Evolutionary conservation across 2,797 vertebrate genomes (phyloP), one percentile per base, ranked within the genome.

Genomic region (Enteromius radiatus): DNA sequence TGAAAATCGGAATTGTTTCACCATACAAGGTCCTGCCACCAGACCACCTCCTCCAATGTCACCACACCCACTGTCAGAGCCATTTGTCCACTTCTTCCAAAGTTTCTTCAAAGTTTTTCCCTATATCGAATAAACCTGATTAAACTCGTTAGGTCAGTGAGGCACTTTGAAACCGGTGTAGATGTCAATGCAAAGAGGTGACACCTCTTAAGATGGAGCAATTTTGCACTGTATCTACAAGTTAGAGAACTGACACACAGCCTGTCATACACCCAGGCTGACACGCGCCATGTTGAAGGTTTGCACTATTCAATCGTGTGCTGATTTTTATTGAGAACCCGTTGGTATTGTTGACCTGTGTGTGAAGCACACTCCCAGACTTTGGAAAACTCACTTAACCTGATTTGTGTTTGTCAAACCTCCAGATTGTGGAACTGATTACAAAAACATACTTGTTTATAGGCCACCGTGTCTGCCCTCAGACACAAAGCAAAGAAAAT

Each of bases 21-120:
- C 94, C 95, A 94, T 95, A 95, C 89, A 95, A 91, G 95, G 94
- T 73, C 81, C 84, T 91, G 89, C 87, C 73, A 69, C 26, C 11
- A 26, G 47, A 68, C 67, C 75, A 52, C 47, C 43, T 80, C 21
- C 73, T 59, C 45, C 92, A 68, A 8, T 21, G 23, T 54, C 85
- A 84, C 76, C 76, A 65, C 84, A 84, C 76, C 86, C 89, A 81
- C 87, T 79, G 64, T 74, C 47, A 86, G 70, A 75, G 65, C 84
- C 89, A 84, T 78, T 74, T 38, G 56, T 88, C 52, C 67, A 19
- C 8, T 52, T 83, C 54, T n/a, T 61, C 23, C 26, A 81, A 59
- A n/a, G 80, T 61, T 86, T 79, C 75, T 56, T 21, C 26, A 2
- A 12, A 56, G 3, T 23, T 56, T 28, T 43, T 11, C 36, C 8